Evolutionary conservation across 2,113 vertebrate species (phyloP).

Genomic region (Alligator mississippiensis): DNA sequence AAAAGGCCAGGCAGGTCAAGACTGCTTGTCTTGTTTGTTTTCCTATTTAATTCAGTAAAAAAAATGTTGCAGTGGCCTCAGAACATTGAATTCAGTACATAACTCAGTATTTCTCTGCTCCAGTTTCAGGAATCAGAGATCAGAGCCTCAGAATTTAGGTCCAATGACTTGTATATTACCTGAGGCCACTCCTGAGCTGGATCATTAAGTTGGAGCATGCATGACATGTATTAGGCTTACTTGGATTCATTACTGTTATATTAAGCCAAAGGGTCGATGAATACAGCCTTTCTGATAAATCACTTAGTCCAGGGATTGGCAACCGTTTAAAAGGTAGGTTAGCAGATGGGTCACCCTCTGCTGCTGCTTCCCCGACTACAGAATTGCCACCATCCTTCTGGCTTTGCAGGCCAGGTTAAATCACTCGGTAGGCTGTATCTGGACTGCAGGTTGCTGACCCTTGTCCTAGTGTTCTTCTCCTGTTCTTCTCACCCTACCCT

Average conservation of each 20-base stretch:
- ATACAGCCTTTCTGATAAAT: too few species aligned
- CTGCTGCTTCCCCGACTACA: too few species aligned
- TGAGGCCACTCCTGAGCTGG: neutral
- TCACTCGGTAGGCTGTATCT: too few species aligned
- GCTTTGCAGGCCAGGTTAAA: too few species aligned
- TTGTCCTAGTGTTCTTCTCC: too few species aligned
- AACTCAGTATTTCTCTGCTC: neutral
- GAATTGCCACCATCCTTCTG: too few species aligned
- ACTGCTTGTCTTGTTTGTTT: neutral
- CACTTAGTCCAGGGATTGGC: too few species aligned
- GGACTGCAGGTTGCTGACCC: too few species aligned
- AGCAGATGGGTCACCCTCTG: too few species aligned
- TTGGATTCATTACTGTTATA: neutral
- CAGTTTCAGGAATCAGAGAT: neutral
- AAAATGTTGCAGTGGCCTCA: neutral
- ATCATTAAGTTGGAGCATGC: neutral
- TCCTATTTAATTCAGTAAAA: neutral
- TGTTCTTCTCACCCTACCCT: neutral
- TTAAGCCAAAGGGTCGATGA: neutral
- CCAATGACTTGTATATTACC: neutral
- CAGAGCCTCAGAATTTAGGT: accelerated
- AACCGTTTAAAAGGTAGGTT: too few species aligned
- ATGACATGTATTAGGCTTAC: neutral
- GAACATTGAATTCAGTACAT: neutral
- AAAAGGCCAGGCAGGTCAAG: neutral